These are phyloP conservation scores for Cavia porcellus DNA, from an alignment of 2,113 vertebrate species.

Conservation along the genomic window DNA sequence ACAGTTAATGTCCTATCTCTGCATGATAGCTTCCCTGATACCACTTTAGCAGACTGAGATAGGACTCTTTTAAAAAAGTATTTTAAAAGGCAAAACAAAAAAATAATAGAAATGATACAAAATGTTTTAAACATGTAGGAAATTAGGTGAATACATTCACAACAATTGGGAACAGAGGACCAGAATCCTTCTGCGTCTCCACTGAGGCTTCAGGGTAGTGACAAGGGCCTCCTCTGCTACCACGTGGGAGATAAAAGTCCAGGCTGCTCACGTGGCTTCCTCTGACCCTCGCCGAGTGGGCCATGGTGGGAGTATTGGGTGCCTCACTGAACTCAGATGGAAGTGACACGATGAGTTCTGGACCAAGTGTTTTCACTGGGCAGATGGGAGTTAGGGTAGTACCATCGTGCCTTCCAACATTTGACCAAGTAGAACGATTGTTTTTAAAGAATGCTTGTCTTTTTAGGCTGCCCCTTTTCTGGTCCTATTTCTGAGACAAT, in stretches of 20 bases:
- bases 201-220: background rate
- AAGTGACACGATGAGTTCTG: background rate
- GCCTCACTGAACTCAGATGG: background rate
- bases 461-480: background rate
- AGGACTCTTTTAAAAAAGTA: background rate
- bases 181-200: background rate
- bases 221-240: background rate
- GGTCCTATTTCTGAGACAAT: background rate
- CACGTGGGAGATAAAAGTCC: background rate
- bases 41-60: background rate
- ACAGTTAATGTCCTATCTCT: background rate
- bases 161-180: no score
- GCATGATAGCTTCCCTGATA: background rate
- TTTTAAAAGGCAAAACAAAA: no score
- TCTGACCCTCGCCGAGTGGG: background rate
- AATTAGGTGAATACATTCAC: background rate
- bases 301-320: accelerated
- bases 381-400: background rate
- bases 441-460: background rate
- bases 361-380: background rate
- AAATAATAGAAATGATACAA: no score
- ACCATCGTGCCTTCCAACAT: background rate
- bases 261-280: background rate
- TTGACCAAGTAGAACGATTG: background rate
- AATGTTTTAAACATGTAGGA: no score